A percentile compares a stretch with the other conserved stretches of the same genome.
Conservation (phyloP, 2,888 invertebrate species). For the Melikaiella ostensackeni region DNA sequence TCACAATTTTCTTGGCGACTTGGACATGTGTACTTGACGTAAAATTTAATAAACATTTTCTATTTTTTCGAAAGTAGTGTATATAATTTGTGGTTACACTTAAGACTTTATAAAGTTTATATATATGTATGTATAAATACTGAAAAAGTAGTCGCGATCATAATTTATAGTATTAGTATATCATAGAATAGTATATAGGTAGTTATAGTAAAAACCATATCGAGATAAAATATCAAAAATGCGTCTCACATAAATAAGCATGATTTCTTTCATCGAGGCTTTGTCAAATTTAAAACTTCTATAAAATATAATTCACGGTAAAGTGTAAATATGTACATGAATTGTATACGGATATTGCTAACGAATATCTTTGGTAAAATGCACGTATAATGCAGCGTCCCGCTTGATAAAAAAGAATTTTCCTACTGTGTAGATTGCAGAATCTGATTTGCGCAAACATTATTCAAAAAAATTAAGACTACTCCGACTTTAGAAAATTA, state of each 20-base stretch:
- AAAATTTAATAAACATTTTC: constrained; percentile 21
- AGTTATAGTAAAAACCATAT: constrained; percentile 22
- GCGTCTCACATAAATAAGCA: constrained; percentile 18
- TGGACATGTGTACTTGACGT: constrained; percentile 6
- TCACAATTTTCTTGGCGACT: constrained; percentile 2
- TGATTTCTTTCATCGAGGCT: neutral
- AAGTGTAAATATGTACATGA: constrained; percentile 49
- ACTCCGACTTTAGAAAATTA: neutral
- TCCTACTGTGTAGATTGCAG: constrained; percentile 22
- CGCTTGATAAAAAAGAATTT: constrained; percentile 43
- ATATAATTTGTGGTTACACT: constrained; percentile 33
- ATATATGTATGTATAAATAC: constrained; percentile 43
- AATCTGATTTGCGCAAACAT: constrained; percentile 4
- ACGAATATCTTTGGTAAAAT: constrained; percentile 62
- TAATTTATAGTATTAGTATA: constrained; percentile 28
- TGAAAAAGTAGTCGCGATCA: constrained; percentile 40
- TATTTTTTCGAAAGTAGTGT: constrained; percentile 36
- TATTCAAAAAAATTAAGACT: constrained; percentile 18
- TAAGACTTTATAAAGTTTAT: constrained; percentile 27
- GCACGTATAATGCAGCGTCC: constrained; percentile 42
- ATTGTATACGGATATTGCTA: constrained; percentile 18
- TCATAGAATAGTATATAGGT: constrained; percentile 5
- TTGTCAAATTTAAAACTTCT: constrained; percentile 18
- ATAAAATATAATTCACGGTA: constrained; percentile 7
- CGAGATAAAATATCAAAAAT: constrained; percentile 20